Base-by-base conservation (phyloP, 2,113 vertebrate genomes). In the Rhinogobius similis region DNA sequence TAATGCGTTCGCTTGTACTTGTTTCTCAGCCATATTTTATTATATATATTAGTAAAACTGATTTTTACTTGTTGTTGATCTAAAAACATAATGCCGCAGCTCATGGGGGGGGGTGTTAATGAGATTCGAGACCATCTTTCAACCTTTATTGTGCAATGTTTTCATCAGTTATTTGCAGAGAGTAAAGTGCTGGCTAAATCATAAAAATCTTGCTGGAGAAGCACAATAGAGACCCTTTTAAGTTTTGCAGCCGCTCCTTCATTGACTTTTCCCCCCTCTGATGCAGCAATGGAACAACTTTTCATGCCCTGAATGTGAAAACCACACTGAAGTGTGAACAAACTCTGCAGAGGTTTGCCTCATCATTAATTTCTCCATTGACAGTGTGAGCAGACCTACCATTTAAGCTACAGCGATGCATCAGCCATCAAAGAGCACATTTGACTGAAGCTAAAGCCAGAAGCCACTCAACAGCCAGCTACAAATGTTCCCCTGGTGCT, bases 351-450 rank as follows among this genome's bases (percentile, higher is more conserved):
- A 12, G 75, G 75, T 67, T 38, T 26, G 29, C 61, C 64, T 59
- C 61, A 38, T 79, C 82, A 83, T 79, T 81, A 62, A 78, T 82
- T 86, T 72, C 75, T 43, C 32, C 58, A 73, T 71, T 24, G 41
- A 81, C 72, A 72, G 70, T 10, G 41, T 61, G 50, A 79, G 72
- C 65, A 76, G 62, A 68, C 73, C 76, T 81, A 32, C 84, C 67
- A 85, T 86, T 83, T 72, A 86, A 73, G 76, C 16, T 1, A 43
- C 73, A 79, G 77, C 70, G 76, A 87, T 72, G 58, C 62, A 20
- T 68, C 79, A 79, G 79, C 75, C 70, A 53, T 27, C 10, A 65
- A 61, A 64, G 66, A 67, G 55, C 32, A 2, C 72, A 56, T 79
- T 76, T 21, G 68, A 41, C 3, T 50, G 65, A 79, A 23, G 75